A percentile compares a stretch with the other conserved stretches of the same genome.
phyloP scores from a whole-genome alignment of 2,113 vertebrate species.

The Pygoscelis antarcticus region DNA sequence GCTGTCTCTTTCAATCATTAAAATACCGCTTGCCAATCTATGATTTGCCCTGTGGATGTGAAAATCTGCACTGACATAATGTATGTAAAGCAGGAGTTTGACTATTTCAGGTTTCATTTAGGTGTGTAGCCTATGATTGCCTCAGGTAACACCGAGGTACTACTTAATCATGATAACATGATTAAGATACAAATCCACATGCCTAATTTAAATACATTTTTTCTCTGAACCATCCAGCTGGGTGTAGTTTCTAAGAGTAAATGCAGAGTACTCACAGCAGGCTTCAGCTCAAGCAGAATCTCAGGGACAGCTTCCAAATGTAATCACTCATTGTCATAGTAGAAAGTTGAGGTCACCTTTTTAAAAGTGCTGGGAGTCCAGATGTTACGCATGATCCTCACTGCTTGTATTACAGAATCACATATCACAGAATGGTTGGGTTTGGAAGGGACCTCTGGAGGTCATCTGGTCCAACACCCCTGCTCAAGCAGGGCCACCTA shows the following conservation, averaged over 20 bases:
- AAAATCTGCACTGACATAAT: constrained; percentile 44
- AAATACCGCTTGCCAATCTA: constrained; percentile 11
- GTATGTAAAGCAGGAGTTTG: constrained; percentile 47
- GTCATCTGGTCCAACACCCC: background rate
- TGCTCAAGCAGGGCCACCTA: background rate
- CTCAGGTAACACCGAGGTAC: constrained; percentile 35
- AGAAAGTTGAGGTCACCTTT: constrained; percentile 23
- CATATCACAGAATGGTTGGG: background rate
- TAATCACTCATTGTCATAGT: background rate
- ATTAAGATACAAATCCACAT: constrained; percentile 59
- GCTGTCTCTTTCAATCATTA: constrained; percentile 33
- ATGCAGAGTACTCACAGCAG: constrained; percentile 36
- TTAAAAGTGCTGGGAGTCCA: background rate
- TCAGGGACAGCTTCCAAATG: constrained; percentile 20
- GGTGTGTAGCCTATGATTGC: constrained; percentile 51
- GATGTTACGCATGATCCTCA: background rate
- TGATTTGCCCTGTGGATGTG: constrained; percentile 58
- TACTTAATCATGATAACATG: constrained; percentile 55
- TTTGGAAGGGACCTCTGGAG: background rate
- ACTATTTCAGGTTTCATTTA: constrained; percentile 45
- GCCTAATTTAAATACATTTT: constrained; percentile 51
- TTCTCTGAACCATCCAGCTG: constrained; percentile 45
- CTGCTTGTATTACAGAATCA: background rate
- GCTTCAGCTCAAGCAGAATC: constrained; percentile 21
- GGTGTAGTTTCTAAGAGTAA: constrained; percentile 48